These are phyloP conservation scores for Tamias sibiricus DNA, from an alignment of 2,113 vertebrate genomes.

Conservation along the genomic window DNA sequence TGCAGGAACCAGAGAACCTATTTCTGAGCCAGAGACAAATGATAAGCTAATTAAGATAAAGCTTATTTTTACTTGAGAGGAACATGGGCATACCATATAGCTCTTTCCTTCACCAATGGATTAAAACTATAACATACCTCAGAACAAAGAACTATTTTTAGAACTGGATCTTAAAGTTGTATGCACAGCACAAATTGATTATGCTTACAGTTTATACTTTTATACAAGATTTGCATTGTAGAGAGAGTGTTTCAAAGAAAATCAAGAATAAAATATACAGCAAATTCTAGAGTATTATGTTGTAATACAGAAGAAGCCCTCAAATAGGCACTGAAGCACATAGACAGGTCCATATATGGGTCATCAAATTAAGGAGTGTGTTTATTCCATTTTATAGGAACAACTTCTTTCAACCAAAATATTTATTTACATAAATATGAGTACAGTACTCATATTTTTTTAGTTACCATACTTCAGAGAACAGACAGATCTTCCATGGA, in stretches of 20 bases:
- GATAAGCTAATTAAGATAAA: background rate
- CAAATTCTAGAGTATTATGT: background rate
- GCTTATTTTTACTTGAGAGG: background rate
- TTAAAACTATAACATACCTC: background rate
- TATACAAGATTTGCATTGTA: background rate
- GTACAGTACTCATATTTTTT: background rate
- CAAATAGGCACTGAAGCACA: no score
- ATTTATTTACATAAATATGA: no score
- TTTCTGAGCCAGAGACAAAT: background rate
- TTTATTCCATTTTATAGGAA: no score
- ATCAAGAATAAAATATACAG: constrained; percentile 24
- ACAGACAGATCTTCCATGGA: background rate
- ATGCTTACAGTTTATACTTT: background rate
- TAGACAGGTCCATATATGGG: no score
- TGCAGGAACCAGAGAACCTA: background rate
- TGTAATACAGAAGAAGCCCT: background rate
- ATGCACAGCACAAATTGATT: background rate
- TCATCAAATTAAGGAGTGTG: no score
- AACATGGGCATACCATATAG: background rate
- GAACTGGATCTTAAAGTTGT: background rate
- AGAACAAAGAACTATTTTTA: background rate
- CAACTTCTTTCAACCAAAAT: no score
- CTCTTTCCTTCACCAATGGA: background rate
- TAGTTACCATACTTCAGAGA: background rate
- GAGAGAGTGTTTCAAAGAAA: background rate